A percentile compares a stretch with the other conserved stretches of the same genome.
These are phyloP conservation scores for Xestobium rufovillosum DNA, from an alignment of 2,888 invertebrate species.

Conservation along the genomic window DNA sequence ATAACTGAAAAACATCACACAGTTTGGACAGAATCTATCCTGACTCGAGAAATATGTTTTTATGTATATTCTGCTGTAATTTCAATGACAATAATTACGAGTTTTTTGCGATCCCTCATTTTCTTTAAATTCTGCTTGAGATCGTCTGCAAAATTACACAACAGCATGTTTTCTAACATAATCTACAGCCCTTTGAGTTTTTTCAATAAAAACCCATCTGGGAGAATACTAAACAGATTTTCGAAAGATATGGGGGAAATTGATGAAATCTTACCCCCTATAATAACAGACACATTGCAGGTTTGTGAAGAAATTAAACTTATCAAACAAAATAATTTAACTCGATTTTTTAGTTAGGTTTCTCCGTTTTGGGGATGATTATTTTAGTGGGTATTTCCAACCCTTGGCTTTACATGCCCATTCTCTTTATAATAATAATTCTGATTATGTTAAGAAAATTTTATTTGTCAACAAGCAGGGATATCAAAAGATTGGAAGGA, in stretches of 20 bases:
- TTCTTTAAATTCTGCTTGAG: conserved; percentile 48
- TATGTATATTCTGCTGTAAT: too few species aligned
- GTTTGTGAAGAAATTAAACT: too few species aligned
- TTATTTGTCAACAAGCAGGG: conserved; percentile 67
- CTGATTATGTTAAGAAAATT: conserved; percentile 60
- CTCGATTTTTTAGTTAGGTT: too few species aligned
- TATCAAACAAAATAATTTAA: too few species aligned
- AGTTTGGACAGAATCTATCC: too few species aligned
- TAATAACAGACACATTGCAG: too few species aligned
- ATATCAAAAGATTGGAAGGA: conserved; percentile 64
- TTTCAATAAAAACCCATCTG: conserved; percentile 57
- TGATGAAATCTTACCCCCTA: too few species aligned
- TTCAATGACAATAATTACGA: too few species aligned
- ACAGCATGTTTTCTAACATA: conserved; percentile 44
- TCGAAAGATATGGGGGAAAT: conserved; percentile 63
- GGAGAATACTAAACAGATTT: conserved; percentile 57
- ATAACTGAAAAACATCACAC: too few species aligned
- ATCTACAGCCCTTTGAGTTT: conserved; percentile 55
- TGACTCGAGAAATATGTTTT: too few species aligned
- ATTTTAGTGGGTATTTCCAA: conserved; percentile 66
- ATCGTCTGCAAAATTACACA: conserved; percentile 49
- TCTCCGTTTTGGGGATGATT: conserved; percentile 70
- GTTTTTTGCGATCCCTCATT: conserved; percentile 39
- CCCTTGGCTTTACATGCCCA: conserved; percentile 60
- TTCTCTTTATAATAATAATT: conserved; percentile 53